Evolutionary conservation across 2,113 vertebrate genomes (phyloP).

Genomic region (Fulica atra): DNA sequence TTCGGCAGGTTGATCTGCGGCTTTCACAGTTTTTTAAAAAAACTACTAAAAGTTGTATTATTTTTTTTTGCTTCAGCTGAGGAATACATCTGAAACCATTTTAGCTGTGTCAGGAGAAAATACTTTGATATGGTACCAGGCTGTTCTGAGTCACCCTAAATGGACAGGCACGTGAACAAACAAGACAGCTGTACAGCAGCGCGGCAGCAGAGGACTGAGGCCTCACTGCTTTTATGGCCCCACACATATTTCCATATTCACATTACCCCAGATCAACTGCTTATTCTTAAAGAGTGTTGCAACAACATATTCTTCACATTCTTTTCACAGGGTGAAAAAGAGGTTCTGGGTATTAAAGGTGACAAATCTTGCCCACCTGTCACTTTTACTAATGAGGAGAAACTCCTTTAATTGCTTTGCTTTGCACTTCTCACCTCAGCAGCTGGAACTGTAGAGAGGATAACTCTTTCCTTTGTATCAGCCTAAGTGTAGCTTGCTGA

Average conservation of each 20-base stretch:
- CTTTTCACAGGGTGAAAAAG: neutral
- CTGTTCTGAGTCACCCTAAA: neutral
- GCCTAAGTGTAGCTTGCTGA: slow-evolving; percentile 63
- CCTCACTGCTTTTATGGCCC: neutral
- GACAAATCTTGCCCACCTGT: neutral
- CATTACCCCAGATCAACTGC: neutral
- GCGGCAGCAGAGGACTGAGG: neutral
- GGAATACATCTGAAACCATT: neutral
- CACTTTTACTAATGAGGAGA: neutral
- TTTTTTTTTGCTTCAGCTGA: neutral
- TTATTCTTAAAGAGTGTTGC: neutral
- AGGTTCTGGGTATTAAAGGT: neutral
- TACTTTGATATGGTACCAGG: neutral
- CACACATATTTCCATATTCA: neutral
- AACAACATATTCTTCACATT: neutral
- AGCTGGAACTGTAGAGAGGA: slow-evolving; percentile 72
- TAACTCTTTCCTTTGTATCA: slow-evolving; percentile 70
- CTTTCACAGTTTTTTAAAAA: neutral
- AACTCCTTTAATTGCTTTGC: neutral
- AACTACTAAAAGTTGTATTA: neutral
- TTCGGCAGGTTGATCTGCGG: neutral
- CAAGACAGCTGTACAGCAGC: neutral
- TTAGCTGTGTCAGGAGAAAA: neutral
- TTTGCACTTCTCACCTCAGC: slow-evolving; percentile 71
- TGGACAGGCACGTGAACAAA: neutral